Base-by-base conservation (phyloP, 23 tunicate genomes). In the Trididemnum miniatum region DNA sequence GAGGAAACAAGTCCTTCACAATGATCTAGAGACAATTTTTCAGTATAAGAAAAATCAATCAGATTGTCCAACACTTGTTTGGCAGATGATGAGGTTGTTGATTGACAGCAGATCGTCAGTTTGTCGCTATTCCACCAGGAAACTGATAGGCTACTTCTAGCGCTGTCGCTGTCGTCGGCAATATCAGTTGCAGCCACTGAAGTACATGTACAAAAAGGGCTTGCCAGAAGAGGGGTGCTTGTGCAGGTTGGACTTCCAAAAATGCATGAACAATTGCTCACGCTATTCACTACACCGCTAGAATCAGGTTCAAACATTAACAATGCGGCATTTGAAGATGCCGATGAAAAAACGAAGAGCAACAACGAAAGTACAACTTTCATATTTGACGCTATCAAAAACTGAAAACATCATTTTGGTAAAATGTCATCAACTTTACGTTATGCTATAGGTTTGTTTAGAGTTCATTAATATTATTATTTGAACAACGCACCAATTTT, bases 61-160 rank as follows among this genome's bases (percentile, higher is more conserved):
- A 77, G 82, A 29, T 77, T 77, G 37, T 77, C 67, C 39, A 77
- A 32, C 1, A 77, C 23, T 5, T 35, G 49, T 12, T 29, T 54
- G n/a, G 82, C 39, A 12, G 66, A 12, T 36, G 79, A 12, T 1
- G 59, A 12, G 44, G 30, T 52, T 57, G 31, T 2, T 27, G 82
- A 77, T 38, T 77, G 25, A 67, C 82, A 77, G 67, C 82, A 77
- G 27, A 77, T 77, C 5, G 82, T 77, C n/a, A 77, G 18, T 18
- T 66, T n/a, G 27, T 77, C 82, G 15, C 37, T 31, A 32, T 77
- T 52, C 82, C 82, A 77, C 82, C 82, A 77, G 28, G 82, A 52
- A 52, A 54, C 37, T 3, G 40, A 2, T 37, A 37, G 7, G 28
- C 27, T 15, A 15, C 7, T 23, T 23, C 23, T 31, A 18, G 44